Evolutionary conservation across 2,797 vertebrate genomes (phyloP), one percentile per base, ranked within the genome.

Genomic region (Buphagus erythrorhynchus): DNA sequence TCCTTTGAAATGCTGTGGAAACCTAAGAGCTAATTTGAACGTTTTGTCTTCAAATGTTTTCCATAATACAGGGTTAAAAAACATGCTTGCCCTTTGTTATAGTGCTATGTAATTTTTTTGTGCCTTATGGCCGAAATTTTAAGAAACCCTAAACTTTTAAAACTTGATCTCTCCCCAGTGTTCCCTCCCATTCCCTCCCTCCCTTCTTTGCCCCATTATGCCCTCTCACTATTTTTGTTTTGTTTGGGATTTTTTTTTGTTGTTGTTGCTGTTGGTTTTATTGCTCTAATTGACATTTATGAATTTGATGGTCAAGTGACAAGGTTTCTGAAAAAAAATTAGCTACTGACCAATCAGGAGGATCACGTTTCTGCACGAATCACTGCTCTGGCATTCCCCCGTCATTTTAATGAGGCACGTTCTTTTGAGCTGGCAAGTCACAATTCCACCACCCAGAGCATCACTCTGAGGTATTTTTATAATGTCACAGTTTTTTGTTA

Each of bases 401-500:
- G 13, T 97, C 94, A 97, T 88, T 95, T 89, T 98, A 97, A 97
- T 95, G 59, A 98, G 89, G 66, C 91, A 72, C 57, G 86, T 96
- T 86, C 40, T 88, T 98, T 97, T 97, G 92, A 97, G 97, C 82
- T 93, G 95, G 94, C 74, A 97, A 96, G 90, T 82, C 4, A 10
- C 87, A 97, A 80, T 96, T 96, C 89, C 80, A 86, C 93, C 82
- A 96, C 72, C 87, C 95, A 76, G 81, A 95, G 71, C 79, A 96
- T 97, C 90, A 80, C 96, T 97, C 86, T 90, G 92, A 97, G 96
- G 69, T 90, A 96, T 98, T 97, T 98, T 97, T 92, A 94, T 97
- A 97, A 97, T 97, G 91, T 95, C 95, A 90, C 93, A 75, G 67
- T 94, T 97, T 97, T 98, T 97, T 97, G 95, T 96, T 97, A 93